phyloP scores from a whole-genome alignment of 2,888 invertebrate genomes.

The Rhimphoctona megacephalus region DNA sequence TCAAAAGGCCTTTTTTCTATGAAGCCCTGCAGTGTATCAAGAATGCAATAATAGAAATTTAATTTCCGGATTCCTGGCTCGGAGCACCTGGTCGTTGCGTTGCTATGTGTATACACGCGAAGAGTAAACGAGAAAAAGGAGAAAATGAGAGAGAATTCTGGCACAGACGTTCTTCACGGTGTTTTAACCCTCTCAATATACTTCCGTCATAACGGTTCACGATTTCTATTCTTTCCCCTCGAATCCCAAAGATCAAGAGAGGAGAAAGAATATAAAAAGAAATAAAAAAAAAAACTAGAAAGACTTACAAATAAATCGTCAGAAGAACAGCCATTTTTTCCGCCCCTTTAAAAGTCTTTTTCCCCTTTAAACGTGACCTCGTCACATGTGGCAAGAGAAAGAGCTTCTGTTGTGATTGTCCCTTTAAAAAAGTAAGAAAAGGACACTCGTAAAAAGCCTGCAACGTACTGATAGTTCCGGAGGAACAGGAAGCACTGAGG shows the following conservation, averaged over 20 bases:
- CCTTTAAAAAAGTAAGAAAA: slow-evolving; percentile 47
- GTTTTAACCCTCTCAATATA: slow-evolving; percentile 46
- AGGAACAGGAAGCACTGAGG: slow-evolving; percentile 51
- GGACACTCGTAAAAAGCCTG: slow-evolving; percentile 21
- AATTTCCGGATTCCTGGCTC: slow-evolving; percentile 65
- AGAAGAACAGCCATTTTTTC: slow-evolving; percentile 34
- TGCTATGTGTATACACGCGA: neutral
- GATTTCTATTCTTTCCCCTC: slow-evolving; percentile 11
- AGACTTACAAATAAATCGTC: slow-evolving; percentile 20
- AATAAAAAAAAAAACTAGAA: neutral
- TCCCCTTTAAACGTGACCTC: slow-evolving; percentile 54
- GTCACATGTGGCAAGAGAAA: slow-evolving; percentile 16
- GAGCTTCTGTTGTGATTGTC: slow-evolving; percentile 35
- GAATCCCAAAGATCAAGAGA: slow-evolving; percentile 35
- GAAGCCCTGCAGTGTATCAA: slow-evolving; percentile 45
- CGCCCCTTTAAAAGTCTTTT: neutral
- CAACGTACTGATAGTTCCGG: slow-evolving; percentile 50
- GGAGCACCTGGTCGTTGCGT: slow-evolving; percentile 46
- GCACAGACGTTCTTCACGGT: neutral
- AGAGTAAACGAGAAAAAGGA: slow-evolving; percentile 35
- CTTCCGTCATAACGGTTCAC: slow-evolving; percentile 58
- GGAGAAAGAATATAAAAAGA: neutral
- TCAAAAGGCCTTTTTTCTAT: slow-evolving; percentile 33
- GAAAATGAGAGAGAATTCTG: slow-evolving; percentile 13
- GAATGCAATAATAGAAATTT: slow-evolving; percentile 67